Evolutionary conservation across 2,888 invertebrate species (phyloP).

Genomic region (Craniophora ligustri): DNA sequence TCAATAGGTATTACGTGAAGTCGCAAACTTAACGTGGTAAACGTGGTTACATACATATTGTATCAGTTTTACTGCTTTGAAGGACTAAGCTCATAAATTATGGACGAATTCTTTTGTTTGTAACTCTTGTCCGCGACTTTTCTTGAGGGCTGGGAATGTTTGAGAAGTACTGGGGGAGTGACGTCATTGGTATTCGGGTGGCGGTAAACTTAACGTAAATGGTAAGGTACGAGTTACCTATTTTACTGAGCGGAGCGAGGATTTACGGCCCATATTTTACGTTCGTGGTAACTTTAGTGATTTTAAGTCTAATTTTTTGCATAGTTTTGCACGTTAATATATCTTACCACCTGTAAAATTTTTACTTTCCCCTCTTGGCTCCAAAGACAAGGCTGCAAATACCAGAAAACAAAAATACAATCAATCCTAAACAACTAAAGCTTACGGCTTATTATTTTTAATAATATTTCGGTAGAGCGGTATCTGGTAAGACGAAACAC

Average conservation of each 20-base stretch:
- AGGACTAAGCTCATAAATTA: slow-evolving; percentile 17
- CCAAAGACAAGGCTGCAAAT: not conserved
- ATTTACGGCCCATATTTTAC: too few species aligned
- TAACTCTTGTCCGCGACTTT: slow-evolving; percentile 10
- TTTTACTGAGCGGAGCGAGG: not conserved
- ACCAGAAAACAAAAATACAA: slow-evolving; percentile 24
- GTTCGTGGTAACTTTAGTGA: too few species aligned
- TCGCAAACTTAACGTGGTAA: slow-evolving; percentile 14
- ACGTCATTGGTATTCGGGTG: not conserved
- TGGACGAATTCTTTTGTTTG: slow-evolving; percentile 27
- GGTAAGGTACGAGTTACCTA: not conserved
- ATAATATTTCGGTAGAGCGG: slow-evolving; percentile 56
- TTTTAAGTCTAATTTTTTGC: too few species aligned
- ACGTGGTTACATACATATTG: slow-evolving; percentile 45
- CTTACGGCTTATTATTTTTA: slow-evolving; percentile 46
- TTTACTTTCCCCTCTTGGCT: not conserved
- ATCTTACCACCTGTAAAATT: too few species aligned
- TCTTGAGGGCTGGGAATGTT: slow-evolving; percentile 7
- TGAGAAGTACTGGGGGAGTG: not conserved
- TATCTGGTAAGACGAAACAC: slow-evolving; percentile 53
- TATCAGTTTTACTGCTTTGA: slow-evolving; percentile 30
- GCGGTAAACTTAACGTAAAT: not conserved
- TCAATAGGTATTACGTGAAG: slow-evolving; percentile 17
- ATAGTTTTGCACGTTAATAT: too few species aligned
- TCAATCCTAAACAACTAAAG: slow-evolving; percentile 38